A percentile compares a stretch with the other conserved stretches of the same genome.
phyloP scores from a whole-genome alignment of 1,140 invertebrate species.

The Drosophila subpulchrella region DNA sequence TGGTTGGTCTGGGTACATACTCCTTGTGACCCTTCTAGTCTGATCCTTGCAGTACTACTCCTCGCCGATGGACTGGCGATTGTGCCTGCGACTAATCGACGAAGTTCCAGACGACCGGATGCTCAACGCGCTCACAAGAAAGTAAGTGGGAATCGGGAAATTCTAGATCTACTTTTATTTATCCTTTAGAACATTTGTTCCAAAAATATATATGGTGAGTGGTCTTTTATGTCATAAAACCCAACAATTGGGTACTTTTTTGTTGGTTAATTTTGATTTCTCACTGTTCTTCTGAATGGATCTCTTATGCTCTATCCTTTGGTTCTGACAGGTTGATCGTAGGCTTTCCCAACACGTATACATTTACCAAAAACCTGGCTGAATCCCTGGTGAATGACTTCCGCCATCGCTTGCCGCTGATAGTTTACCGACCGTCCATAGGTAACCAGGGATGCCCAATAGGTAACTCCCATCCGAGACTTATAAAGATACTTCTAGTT shows the following conservation, averaged over 20 bases:
- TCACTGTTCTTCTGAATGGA: background rate
- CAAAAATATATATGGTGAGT: too few relatives aligned
- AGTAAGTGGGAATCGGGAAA: constrained; percentile 39
- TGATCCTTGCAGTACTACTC: constrained; percentile 52
- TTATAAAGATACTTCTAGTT: constrained; percentile 26
- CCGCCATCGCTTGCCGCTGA: constrained; percentile 88
- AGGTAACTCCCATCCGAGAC: accelerated
- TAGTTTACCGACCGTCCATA: constrained; percentile 96
- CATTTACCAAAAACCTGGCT: constrained; percentile 92
- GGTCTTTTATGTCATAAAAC: too few relatives aligned
- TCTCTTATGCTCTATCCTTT: background rate
- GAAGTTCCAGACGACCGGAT: constrained; percentile 48
- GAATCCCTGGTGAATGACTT: constrained; percentile 91
- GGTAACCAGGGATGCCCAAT: constrained; percentile 60
- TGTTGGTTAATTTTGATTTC: too few relatives aligned
- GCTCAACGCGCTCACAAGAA: constrained; percentile 65
- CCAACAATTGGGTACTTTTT: too few relatives aligned
- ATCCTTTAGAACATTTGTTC: too few relatives aligned
- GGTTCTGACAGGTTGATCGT: constrained; percentile 86
- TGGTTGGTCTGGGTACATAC: background rate
- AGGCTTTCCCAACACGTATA: constrained; percentile 93
- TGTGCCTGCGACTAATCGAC: constrained; percentile 62
- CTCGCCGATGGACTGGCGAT: constrained; percentile 78
- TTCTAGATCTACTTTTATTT: too few relatives aligned
- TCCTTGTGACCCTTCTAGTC: background rate